Evolutionary conservation across 2,888 invertebrate genomes (phyloP).

Genomic region (Mongoloraphidia duomilia): DNA sequence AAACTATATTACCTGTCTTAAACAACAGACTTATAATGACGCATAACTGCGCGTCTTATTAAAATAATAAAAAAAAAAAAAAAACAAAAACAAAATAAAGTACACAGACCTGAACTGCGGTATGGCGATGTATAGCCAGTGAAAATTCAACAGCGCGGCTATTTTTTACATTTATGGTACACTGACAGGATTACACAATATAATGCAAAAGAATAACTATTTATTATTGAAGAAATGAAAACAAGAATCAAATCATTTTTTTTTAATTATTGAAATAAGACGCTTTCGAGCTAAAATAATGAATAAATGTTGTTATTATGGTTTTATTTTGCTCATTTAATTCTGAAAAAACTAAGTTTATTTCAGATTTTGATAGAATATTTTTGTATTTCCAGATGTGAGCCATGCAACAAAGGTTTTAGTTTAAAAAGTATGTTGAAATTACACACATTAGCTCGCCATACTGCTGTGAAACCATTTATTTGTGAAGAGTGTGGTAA

Average conservation of each 20-base stretch:
- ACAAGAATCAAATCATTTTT: not conserved
- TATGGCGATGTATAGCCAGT: too few species aligned
- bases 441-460: constrained; percentile 36
- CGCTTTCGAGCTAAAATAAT: constrained; percentile 1
- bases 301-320: not conserved
- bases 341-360: not conserved
- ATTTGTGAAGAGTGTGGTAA: constrained; percentile 29
- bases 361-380: constrained; percentile 1
- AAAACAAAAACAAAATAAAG: too few species aligned
- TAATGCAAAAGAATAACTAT: too few species aligned
- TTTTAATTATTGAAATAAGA: not conserved
- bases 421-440: constrained; percentile 37
- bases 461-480: constrained; percentile 31
- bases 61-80: too few species aligned
- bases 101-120: too few species aligned
- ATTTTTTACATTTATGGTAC: too few species aligned
- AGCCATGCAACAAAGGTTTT: constrained; percentile 37
- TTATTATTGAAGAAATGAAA: not conserved
- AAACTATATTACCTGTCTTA: too few species aligned
- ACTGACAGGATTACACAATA: too few species aligned
- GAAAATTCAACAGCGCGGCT: too few species aligned
- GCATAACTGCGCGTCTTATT: too few species aligned
- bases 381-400: constrained; percentile 29
- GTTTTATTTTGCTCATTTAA: not conserved
- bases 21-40: too few species aligned